Base-by-base conservation (phyloP, 2,113 vertebrate genomes). In the Arizona elegans region DNA sequence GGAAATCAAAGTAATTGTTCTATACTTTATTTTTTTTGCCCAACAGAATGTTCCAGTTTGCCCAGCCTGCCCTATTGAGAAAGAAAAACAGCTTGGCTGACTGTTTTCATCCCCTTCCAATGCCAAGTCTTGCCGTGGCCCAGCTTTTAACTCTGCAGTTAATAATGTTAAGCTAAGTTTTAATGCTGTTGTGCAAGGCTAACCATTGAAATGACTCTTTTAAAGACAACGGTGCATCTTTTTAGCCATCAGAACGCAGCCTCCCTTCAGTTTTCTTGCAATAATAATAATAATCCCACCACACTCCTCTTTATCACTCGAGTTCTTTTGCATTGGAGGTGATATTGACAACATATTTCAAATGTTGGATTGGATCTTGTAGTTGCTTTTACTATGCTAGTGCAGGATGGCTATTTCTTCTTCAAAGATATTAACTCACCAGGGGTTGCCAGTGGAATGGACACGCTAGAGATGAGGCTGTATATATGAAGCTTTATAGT, bases 1-100 rank as follows among this genome's bases (percentile, higher is more conserved):
- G 86, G 87, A 96, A 93, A 90, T 95, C 93, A 58, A 52, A 12
- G 75, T 86, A 54, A 85, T 92, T 92, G 62, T 93, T 62, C 70
- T 38, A 47, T 90, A 53, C 8, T 56, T 58, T 92, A 26, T 62
- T 59, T 58, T 38, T 23, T 33, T 85, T 90, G 88, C 33, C 59
- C 56, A 58, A 5, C 81, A 50, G 85, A 94, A 90, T 43, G 52
- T 75, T 92, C 55, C 86, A 9, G 29, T 70, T 23, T 85, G 70
- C 33, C 70, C 47, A 86, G 90, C 21, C 88, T 70, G n/a, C 23
- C 26, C 47, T 33, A 24, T 23, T 43, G 43, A n/a, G 86, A 53
- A 52, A 70, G 33, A 53, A 65, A 92, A 89, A 89, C 85, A 59
- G 62, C 19, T 58, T 33, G 65, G n/a, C 81, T 62, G 24, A 50